Evolutionary conservation across 2,888 invertebrate species (phyloP), one percentile per base, ranked within the genome.

Genomic region (Meta bourneti): DNA sequence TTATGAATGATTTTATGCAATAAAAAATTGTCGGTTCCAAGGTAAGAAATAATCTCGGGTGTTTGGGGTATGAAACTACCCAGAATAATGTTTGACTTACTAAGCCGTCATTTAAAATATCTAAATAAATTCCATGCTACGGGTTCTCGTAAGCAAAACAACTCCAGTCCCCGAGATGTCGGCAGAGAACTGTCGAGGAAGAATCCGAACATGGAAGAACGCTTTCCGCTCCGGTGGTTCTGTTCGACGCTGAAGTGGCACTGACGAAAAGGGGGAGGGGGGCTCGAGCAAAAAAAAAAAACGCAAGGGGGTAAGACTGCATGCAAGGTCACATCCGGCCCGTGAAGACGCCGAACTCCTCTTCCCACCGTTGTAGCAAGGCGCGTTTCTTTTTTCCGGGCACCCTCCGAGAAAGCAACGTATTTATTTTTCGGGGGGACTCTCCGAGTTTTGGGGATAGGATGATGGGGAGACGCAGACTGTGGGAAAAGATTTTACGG

Each of bases 161-260:
- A 4, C 34, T 34, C 34, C 34, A 34, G 34, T 4, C 34, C 34
- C 34, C 34, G n/a, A 34, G 34, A 34, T 2, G 1, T 34, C 34
- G 34, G 34, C 34, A 34, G 34, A 34, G 34, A 34, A 34, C 34
- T 34, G 34, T 34, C 4, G 34, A 34, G 34, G 34, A 34, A 34
- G 34, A 34, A 34, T 34, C 34, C 34, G 34, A 34, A 34, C 34
- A 34, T 34, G 34, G n/a, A 51, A 49, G 48, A 48, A 49, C 34
- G 81, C 20, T 86, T 86, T 79, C 86, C 79, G 86, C 86, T 79
- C 74, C 85, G 78, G 86, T 86, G 86, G 86, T 70, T 81, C 69
- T 34, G 2, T 16, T 70, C 71, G 71, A 82, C 51, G 20, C 52
- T 11, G 61, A 78, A 52, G 48, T 61, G 80, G 69, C 20, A 34